Base-by-base conservation (phyloP, 2,113 vertebrate species). In the Mirounga angustirostris region DNA sequence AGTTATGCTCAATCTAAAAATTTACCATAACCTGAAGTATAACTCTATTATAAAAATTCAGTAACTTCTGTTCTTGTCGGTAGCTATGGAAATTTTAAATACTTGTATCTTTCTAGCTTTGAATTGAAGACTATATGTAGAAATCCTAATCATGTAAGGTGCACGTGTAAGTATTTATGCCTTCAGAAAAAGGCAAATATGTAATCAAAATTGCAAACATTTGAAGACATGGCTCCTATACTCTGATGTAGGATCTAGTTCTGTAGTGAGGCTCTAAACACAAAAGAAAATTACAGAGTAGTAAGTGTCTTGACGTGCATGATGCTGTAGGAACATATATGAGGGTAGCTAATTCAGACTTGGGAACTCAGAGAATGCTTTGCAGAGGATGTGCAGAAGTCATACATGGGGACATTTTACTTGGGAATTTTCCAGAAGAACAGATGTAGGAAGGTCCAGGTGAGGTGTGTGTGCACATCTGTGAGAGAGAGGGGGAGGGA, bases 1-100 rank as follows among this genome's bases (percentile, higher is more conserved):
- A 76, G 74, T 95, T 96, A 59, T n/a, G n/a, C 61, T 46, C 50
- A 50, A 24, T 59, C 22, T 69, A 74, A 95, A 78, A 85, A 80
- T 74, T 69, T 54, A 56, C 8, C 21, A 65, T 88, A 84, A 74
- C 11, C 7, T 71, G 18, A 58, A 71, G 8, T 3, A 81, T 50
- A 89, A 30, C 16, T 82, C 40, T 79, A 28, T 71, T 91, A 28
- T 61, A 61, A 92, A 88, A 94, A 74, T 43, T 52, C 4, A 74
- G 4, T 56, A 71, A 50, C 19, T 86, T 82, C 11, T 67, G 6
- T 80, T 78, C 9, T 89, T 56, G 9, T 89, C 7, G 58, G 33
- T 59, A 91, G 24, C n/a, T 89, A 40, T 71, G 46, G 2, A 1
- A 73, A 93, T 73, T 92, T 96, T 65, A 87, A 30, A 79, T 91